These are phyloP conservation scores for Anastrepha obliqua DNA, from an alignment of 1,140 invertebrate species.

Conservation along the genomic window DNA sequence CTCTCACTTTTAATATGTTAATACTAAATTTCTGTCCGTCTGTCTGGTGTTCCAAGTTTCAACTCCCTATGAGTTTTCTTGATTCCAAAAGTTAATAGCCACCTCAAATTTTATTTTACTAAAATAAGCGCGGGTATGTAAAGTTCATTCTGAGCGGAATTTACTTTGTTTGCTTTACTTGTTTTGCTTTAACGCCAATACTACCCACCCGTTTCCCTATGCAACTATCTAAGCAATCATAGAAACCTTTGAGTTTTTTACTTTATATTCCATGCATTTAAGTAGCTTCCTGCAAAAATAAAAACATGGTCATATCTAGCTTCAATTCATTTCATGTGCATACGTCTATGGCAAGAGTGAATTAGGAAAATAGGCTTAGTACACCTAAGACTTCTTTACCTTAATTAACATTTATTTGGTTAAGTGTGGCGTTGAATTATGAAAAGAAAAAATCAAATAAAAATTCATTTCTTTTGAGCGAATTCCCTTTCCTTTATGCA, in stretches of 20 bases:
- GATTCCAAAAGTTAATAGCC: too few species aligned
- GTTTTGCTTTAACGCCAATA: too few species aligned
- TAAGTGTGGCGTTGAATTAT: neutral
- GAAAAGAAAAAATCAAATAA: neutral
- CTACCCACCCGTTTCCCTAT: too few species aligned
- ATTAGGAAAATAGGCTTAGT: constrained; percentile 34
- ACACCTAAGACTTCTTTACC: neutral
- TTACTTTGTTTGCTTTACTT: too few species aligned
- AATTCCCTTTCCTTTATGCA: neutral
- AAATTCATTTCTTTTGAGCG: neutral
- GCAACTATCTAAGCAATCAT: too few species aligned
- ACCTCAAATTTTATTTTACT: too few species aligned
- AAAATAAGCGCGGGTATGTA: too few species aligned
- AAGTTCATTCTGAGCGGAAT: too few species aligned
- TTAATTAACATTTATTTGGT: constrained; percentile 20
- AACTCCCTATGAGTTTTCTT: too few species aligned
- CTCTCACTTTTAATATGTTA: too few species aligned
- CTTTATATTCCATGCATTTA: constrained; percentile 13
- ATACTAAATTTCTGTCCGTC: too few species aligned
- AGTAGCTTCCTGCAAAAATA: neutral
- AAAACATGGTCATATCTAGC: neutral
- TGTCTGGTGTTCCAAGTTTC: too few species aligned
- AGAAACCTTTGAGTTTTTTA: neutral
- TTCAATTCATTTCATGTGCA: neutral
- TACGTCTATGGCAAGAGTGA: neutral